Conservation (phyloP, 2,888 invertebrate genomes). For the Carpatolechia fugitivella region DNA sequence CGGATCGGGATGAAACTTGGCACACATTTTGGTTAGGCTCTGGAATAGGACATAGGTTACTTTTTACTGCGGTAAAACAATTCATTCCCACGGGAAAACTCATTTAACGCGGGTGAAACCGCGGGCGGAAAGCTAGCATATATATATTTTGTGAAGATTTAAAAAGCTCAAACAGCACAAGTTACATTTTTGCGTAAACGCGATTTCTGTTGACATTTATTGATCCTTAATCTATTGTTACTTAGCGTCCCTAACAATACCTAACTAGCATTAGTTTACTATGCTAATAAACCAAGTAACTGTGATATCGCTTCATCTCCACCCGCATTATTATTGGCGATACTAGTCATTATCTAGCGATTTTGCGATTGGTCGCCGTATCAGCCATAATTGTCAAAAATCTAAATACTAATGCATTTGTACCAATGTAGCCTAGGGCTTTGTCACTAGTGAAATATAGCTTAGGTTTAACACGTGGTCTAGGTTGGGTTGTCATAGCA, state of each 20-base stretch:
- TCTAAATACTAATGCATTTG: slow-evolving; percentile 32
- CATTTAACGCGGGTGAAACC: background rate
- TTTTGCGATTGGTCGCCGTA: slow-evolving; percentile 10
- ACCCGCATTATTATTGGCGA: background rate
- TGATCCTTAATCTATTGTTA: too few species aligned
- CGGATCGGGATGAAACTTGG: background rate
- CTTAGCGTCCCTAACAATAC: too few species aligned
- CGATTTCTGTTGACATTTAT: too few species aligned
- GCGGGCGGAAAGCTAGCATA: background rate
- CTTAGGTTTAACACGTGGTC: too few species aligned
- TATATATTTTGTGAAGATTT: too few species aligned
- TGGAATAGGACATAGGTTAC: background rate
- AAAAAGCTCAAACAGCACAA: too few species aligned
- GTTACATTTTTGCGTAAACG: too few species aligned
- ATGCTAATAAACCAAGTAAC: too few species aligned
- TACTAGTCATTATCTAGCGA: slow-evolving; percentile 20
- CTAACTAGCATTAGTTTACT: too few species aligned
- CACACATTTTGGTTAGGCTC: background rate
- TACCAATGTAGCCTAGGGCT: slow-evolving; percentile 13
- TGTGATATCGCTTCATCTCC: too few species aligned
- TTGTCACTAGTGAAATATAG: slow-evolving; percentile 9
- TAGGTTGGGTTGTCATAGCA: too few species aligned
- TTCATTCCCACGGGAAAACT: background rate
- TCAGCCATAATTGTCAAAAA: slow-evolving; percentile 36
- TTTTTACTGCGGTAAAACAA: background rate